Percentiles rank a stretch among this genome's conserved stretches.
Conservation (phyloP, 2,888 invertebrate genomes). For the Drosophila leonis region DNA sequence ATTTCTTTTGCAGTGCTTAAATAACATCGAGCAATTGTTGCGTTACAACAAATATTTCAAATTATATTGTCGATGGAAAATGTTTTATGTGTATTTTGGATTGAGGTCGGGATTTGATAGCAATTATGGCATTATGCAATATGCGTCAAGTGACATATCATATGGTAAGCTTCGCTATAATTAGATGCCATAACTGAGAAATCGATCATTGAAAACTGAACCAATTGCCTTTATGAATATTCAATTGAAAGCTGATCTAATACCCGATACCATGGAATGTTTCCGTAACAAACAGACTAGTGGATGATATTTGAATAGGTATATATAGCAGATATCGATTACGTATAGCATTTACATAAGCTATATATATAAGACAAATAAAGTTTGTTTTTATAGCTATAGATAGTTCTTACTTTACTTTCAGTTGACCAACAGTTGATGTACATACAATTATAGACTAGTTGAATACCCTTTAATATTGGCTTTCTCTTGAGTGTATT, state of each 20-base stretch:
- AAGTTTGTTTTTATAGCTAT: background rate
- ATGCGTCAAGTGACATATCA: conserved; percentile 50
- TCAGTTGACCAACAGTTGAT: background rate
- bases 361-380: background rate
- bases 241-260: conserved; percentile 36
- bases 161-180: conserved; percentile 48
- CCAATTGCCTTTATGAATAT: conserved; percentile 54
- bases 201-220: conserved; percentile 49
- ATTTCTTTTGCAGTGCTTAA: conserved; percentile 47
- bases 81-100: conserved; percentile 8
- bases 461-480: no score
- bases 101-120: conserved; percentile 34
- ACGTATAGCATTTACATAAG: background rate
- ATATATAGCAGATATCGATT: conserved; percentile 1
- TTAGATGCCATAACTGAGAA: conserved; percentile 41
- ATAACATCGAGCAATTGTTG: conserved; percentile 57
- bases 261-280: background rate
- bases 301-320: background rate
- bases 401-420: background rate
- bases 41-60: conserved; percentile 58
- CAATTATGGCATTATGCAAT: conserved; percentile 54
- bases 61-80: conserved; percentile 51
- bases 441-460: no score
- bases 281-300: background rate
- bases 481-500: no score